Evolutionary conservation across 2,888 invertebrate genomes (phyloP).

Genomic region (Watsonalla binaria): DNA sequence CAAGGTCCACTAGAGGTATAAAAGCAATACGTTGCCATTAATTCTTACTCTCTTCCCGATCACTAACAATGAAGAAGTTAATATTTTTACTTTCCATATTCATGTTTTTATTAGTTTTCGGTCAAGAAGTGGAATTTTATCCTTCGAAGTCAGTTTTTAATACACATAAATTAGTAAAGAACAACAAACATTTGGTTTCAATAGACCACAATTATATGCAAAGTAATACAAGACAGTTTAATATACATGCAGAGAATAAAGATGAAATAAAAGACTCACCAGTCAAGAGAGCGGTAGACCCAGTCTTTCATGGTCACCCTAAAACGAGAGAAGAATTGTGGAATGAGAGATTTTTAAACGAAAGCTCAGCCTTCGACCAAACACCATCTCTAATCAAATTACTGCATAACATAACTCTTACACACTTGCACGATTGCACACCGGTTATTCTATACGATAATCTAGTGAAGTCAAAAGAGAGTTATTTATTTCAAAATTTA

Average conservation of each 20-base stretch:
- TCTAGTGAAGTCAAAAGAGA: conserved; percentile 75
- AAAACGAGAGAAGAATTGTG: conserved; percentile 78
- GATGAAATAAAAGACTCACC: conserved; percentile 13
- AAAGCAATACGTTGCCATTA: conserved; percentile 28
- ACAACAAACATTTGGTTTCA: background rate
- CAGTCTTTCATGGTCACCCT: conserved; percentile 77
- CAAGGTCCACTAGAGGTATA: conserved; percentile 52
- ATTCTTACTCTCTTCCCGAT: background rate
- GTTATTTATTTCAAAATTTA: conserved; percentile 77
- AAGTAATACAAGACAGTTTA: conserved; percentile 15
- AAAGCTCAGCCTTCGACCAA: conserved; percentile 63
- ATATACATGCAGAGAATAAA: conserved; percentile 6
- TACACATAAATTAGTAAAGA: background rate
- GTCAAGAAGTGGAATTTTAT: conserved; percentile 53
- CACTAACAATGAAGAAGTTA: background rate
- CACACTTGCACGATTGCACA: conserved; percentile 81
- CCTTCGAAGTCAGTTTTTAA: conserved; percentile 36
- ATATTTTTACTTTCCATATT: conserved; percentile 4
- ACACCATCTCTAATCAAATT: conserved; percentile 79
- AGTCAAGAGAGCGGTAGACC: conserved; percentile 59
- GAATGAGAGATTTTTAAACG: conserved; percentile 68
- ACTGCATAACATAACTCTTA: conserved; percentile 77
- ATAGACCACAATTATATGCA: background rate
- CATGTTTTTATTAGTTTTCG: conserved; percentile 11
- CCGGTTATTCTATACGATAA: conserved; percentile 83